A percentile compares a stretch with the other conserved stretches of the same genome.
phyloP scores from a whole-genome alignment of 2,797 vertebrate genomes.

The Otolemur crassicaudatus region DNA sequence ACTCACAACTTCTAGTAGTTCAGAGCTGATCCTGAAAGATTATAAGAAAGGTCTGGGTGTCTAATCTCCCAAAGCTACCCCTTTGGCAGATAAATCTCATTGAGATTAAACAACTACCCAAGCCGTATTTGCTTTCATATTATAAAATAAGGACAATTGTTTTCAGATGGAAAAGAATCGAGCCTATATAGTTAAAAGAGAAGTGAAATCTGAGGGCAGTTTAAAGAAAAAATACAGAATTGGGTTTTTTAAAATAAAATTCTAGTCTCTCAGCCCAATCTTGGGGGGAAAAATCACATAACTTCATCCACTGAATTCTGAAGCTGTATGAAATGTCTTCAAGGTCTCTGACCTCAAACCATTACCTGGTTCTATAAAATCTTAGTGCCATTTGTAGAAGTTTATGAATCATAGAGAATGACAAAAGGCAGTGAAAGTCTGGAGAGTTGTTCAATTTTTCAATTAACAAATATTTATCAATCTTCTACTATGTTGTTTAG shows the following conservation, averaged over 20 bases:
- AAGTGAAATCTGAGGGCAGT: conserved; percentile 45
- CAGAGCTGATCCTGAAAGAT: not conserved
- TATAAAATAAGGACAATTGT: conserved; percentile 3
- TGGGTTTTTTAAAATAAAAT: conserved; percentile 19
- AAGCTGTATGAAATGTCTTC: not conserved
- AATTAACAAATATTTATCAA: not conserved
- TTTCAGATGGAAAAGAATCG: conserved; percentile 7
- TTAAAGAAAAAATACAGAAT: not conserved
- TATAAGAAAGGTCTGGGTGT: not conserved
- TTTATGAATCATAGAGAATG: not conserved
- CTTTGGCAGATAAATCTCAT: not conserved
- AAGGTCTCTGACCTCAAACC: not conserved
- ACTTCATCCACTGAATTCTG: not conserved
- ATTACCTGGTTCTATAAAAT: not conserved
- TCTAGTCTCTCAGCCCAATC: not conserved
- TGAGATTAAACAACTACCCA: not conserved
- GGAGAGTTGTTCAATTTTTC: not conserved
- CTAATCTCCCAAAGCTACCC: not conserved
- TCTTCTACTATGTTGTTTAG: not conserved
- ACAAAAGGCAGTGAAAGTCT: conserved; percentile 16
- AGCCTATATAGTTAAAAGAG: not conserved
- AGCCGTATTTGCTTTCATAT: not conserved
- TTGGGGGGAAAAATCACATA: not conserved
- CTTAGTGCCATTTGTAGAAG: not conserved
- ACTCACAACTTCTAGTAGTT: not conserved